Base-by-base conservation (phyloP, 2,888 invertebrate species). In the Drosophila anomalipes region DNA sequence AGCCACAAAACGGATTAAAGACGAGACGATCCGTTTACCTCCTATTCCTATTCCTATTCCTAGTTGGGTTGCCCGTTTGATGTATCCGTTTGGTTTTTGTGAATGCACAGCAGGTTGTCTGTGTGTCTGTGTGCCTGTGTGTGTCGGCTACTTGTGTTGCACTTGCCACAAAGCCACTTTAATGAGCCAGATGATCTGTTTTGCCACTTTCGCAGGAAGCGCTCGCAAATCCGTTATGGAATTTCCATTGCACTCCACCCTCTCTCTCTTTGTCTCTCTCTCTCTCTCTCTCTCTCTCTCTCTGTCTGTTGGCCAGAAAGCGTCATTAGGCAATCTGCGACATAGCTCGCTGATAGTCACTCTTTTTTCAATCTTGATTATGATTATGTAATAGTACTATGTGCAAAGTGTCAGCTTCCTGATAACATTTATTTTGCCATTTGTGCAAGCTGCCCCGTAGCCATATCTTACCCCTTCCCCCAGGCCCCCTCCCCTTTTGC, bases 341-440 rank as follows among this genome's bases (percentile, higher is more conserved):
- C 12, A 37, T 4, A 14, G 16, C n/a, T 57, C 30, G 28, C n/a
- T 14, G 39, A 39, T 39, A 33, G 70, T 62, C 82, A 78, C 65
- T 61, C 41, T 49, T 54, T 65, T 71, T 65, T 75, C 62, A 66
- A 66, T 75, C 72, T 75, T 75, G 68, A 70, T 79, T 69, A 79
- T 77, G 77, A 77, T 82, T 85, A 68, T 82, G 85, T 71, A 84
- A 85, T 72, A 54, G 57, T 54, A 28, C 26, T 39, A 28, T 74
- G 69, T 54, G 69, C 71, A 56, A 73, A 84, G 76, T 82, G 79
- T 72, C 81, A 75, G 86, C 86, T 90, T 86, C 90, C 86, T 86
- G 88, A 90, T 82, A 81, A 82, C 81, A 91, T 90, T 90, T 85
- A 90, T 88, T 89, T 84, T 88, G 82, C 82, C 81, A 89, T 88